Evolutionary conservation across 92 coral and sea anemone genomes (phyloP).

Genomic region (Isaurus tuberculatus): DNA sequence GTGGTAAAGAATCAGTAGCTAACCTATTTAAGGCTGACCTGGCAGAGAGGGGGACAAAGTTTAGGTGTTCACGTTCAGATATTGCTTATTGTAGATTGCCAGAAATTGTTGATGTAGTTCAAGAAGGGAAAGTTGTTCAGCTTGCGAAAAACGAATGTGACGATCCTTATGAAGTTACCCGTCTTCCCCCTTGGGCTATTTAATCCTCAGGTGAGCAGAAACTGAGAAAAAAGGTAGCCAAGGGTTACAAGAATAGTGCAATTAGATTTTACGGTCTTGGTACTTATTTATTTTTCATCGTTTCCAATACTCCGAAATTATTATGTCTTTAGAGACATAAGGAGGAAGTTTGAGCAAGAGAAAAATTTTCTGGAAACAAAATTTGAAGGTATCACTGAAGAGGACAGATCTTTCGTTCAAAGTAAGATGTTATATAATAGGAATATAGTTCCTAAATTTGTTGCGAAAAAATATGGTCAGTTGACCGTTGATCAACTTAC

Average conservation of each 20-base stretch:
- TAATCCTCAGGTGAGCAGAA: constrained; percentile 25
- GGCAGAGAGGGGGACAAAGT: constrained; percentile 30
- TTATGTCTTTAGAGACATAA: constrained; percentile 44
- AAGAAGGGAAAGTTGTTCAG: constrained; percentile 28
- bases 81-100: constrained; percentile 28
- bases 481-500: constrained; percentile 44
- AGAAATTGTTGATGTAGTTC: constrained; percentile 11
- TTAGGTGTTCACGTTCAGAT: constrained; percentile 40
- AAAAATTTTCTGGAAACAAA: constrained; percentile 35
- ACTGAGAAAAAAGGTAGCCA: constrained; percentile 4
- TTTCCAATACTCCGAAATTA: constrained; percentile 24
- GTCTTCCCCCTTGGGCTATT: constrained; percentile 46
- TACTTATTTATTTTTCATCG: constrained; percentile 12
- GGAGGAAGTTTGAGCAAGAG: constrained; percentile 20
- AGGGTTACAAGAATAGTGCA: constrained; percentile 14
- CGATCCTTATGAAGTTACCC: constrained; percentile 22
- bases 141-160: constrained; percentile 25
- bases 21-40: constrained; percentile 20
- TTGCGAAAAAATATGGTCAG: constrained; percentile 47
- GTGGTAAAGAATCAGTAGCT: neutral
- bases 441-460: constrained; percentile 1
- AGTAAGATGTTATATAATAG: constrained; percentile 20
- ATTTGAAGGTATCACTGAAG: constrained; percentile 21
- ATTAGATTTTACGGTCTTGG: constrained; percentile 39
- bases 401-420: constrained; percentile 16